Percentiles rank a stretch among this genome's conserved stretches.
Evolutionary conservation across 2,888 invertebrate genomes (phyloP).

Genomic region (Tiphia femorata): DNA sequence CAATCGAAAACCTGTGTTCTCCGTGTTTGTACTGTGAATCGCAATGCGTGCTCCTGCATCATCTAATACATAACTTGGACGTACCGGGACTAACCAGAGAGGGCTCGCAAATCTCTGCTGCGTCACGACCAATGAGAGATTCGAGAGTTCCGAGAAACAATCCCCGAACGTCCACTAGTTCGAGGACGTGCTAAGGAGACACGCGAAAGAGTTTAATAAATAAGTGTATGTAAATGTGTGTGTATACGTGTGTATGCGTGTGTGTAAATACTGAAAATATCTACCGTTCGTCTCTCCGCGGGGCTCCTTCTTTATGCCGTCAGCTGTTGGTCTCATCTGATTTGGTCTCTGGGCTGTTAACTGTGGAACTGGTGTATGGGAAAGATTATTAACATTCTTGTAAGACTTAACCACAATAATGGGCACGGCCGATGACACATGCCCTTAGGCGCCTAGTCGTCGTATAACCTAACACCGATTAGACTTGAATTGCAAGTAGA

Average conservation of each 20-base stretch:
- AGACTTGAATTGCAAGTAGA: slow-evolving; percentile 18
- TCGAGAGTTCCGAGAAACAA: no score
- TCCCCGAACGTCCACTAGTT: no score
- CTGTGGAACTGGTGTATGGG: slow-evolving; percentile 53
- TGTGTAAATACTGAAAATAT: slow-evolving; percentile 10
- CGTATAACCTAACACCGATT: slow-evolving; percentile 34
- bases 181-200: no score
- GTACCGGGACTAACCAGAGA: no score
- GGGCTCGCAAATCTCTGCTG: no score
- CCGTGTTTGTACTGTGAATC: no score
- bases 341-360: slow-evolving; percentile 54
- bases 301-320: slow-evolving; percentile 55
- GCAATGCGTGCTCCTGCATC: no score
- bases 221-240: not conserved
- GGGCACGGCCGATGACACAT: slow-evolving; percentile 11
- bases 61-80: no score
- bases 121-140: no score
- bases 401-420: slow-evolving; percentile 27
- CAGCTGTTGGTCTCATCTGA: no score
- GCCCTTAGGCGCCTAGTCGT: no score
- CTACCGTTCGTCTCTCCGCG: slow-evolving; percentile 33
- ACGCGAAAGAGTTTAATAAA: not conserved
- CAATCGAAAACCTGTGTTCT: no score
- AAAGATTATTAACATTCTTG: slow-evolving; percentile 45
- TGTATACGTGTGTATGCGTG: not conserved